These are phyloP conservation scores for Chionodraco myersi DNA, from an alignment of 2,113 vertebrate genomes.

Conservation along the genomic window DNA sequence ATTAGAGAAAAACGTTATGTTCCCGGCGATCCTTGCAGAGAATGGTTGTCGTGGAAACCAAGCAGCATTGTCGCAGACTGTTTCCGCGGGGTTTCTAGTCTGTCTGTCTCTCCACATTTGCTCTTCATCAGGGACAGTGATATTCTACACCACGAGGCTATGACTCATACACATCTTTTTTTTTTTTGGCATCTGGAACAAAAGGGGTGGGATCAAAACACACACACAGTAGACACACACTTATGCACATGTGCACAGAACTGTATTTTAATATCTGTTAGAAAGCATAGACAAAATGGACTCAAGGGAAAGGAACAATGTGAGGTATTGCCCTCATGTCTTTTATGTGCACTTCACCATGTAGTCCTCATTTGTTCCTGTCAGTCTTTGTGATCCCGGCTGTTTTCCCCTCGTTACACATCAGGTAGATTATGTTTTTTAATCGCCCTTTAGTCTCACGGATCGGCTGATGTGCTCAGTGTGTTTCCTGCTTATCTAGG, in stretches of 20 bases:
- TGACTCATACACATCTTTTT: slow-evolving; percentile 71
- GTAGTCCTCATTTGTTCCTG: slow-evolving; percentile 20
- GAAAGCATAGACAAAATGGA: neutral
- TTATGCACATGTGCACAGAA: neutral
- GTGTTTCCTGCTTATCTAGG: slow-evolving; percentile 76
- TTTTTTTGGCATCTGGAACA: slow-evolving; percentile 56
- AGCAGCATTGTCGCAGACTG: slow-evolving; percentile 64
- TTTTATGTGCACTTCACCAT: slow-evolving; percentile 29
- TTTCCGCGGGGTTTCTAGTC: slow-evolving; percentile 54
- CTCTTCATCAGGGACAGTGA: slow-evolving; percentile 68
- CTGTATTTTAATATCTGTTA: neutral
- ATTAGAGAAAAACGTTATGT: slow-evolving; percentile 69
- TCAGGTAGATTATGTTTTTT: slow-evolving; percentile 74
- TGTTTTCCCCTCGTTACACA: slow-evolving; percentile 54
- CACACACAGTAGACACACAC: slow-evolving; percentile 9
- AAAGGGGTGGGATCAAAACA: slow-evolving; percentile 22
- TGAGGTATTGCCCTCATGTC: neutral
- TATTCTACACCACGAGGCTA: slow-evolving; percentile 62
- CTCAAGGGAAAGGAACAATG: neutral
- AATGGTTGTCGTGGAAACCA: slow-evolving; percentile 74
- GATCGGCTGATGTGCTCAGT: slow-evolving; percentile 71
- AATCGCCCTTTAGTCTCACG: slow-evolving; percentile 58
- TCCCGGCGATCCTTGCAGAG: slow-evolving; percentile 44
- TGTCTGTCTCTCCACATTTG: slow-evolving; percentile 64
- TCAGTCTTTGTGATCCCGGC: slow-evolving; percentile 41